Conservation (phyloP, 2,113 vertebrate species). For the Scophthalmus maximus region DNA sequence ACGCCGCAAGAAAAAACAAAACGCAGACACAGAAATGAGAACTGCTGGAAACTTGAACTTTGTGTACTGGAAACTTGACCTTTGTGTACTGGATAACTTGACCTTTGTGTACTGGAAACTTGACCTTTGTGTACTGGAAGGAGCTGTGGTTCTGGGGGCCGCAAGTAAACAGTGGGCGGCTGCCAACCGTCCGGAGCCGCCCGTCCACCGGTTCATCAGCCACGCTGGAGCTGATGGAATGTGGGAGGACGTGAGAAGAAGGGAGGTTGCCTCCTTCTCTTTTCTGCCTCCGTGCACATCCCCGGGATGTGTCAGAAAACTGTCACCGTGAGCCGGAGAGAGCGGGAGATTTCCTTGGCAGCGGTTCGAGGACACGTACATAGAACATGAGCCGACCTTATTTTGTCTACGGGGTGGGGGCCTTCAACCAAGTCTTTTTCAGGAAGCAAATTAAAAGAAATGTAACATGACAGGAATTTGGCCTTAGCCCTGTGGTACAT, state of each 20-base stretch:
- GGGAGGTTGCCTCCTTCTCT: slow-evolving; percentile 32
- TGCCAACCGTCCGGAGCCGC: slow-evolving; percentile 53
- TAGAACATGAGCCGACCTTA: slow-evolving; percentile 19
- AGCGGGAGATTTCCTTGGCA: no score
- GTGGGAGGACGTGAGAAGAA: slow-evolving; percentile 46
- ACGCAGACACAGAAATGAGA: slow-evolving; percentile 16
- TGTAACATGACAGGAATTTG: no score
- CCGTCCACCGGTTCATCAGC: slow-evolving; percentile 51
- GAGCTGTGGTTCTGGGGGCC: slow-evolving; percentile 25
- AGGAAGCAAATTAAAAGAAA: neutral
- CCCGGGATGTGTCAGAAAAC: slow-evolving; percentile 48
- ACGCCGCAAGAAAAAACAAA: neutral
- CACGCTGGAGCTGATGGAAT: slow-evolving; percentile 28
- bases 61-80: no score
- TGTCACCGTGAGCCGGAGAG: slow-evolving; percentile 20
- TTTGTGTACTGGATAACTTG: no score
- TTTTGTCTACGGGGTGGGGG: no score
- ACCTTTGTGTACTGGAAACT: no score
- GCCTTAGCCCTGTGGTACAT: no score
- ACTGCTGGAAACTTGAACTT: no score
- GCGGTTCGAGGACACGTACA: no score
- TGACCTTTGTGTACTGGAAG: neutral
- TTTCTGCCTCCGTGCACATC: slow-evolving; percentile 47
- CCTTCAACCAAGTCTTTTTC: neutral
- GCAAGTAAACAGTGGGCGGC: slow-evolving; percentile 52